Percentiles rank a stretch among this genome's conserved stretches.
These are phyloP conservation scores for Drosophila rufa DNA, from an alignment of 1,140 invertebrate species.

Conservation along the genomic window DNA sequence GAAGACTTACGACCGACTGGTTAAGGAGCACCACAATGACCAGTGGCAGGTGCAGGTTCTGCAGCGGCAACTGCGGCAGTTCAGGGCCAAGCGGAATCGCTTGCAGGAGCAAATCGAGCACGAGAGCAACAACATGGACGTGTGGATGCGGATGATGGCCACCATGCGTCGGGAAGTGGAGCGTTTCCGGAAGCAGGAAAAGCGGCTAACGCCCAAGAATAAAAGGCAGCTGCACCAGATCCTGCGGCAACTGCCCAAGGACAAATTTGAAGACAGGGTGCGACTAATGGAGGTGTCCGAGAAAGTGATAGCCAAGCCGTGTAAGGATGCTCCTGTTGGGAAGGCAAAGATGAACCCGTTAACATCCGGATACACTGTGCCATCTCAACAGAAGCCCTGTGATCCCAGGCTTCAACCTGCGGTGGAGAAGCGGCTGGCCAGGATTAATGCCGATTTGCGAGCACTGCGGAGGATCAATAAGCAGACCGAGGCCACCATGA, in stretches of 20 bases:
- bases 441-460: constrained; percentile 6
- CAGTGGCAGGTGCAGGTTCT: neutral
- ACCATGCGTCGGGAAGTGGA: neutral
- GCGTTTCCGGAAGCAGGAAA: neutral
- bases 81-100: neutral
- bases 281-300: constrained; percentile 47
- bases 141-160: constrained; percentile 6
- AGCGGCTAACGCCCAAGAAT: neutral
- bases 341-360: neutral
- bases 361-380: neutral
- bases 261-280: constrained; percentile 20
- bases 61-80: constrained; percentile 18
- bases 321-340: neutral
- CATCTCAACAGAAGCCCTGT: constrained; percentile 6
- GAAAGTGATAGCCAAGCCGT: constrained; percentile 12
- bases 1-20: constrained; percentile 15
- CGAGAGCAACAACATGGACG: neutral
- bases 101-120: constrained; percentile 7
- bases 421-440: constrained; percentile 13
- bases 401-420: neutral
- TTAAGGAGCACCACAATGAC: constrained; percentile 11
- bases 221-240: neutral
- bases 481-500: constrained; percentile 20
- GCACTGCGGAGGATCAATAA: constrained; percentile 14
- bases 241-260: constrained; percentile 1